A percentile compares a stretch with the other conserved stretches of the same genome.
phyloP scores from a whole-genome alignment of 2,888 invertebrate species.

The Drosophila algonquin region DNA sequence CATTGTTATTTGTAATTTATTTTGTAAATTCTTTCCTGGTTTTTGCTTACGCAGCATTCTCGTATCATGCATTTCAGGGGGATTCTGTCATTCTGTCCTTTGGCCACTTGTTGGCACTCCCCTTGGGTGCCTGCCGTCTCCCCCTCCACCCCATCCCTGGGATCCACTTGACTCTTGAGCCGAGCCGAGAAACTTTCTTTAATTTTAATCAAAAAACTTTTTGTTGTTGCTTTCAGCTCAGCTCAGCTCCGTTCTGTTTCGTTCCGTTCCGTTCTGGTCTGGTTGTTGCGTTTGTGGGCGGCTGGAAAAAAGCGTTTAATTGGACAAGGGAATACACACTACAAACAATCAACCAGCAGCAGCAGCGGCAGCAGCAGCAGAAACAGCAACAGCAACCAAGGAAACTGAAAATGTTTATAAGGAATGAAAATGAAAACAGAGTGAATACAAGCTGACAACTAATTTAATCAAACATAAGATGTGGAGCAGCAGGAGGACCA shows the following conservation, averaged over 20 bases:
- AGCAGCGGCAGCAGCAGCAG: background rate
- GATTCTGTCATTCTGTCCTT: constrained; percentile 30
- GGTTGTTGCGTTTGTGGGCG: constrained; percentile 34
- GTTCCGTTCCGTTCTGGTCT: constrained; percentile 9
- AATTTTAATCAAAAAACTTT: constrained; percentile 76
- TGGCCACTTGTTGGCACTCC: constrained; percentile 59
- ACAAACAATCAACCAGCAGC: constrained; percentile 25
- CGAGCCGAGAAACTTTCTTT: constrained; percentile 61
- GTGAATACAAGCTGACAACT: constrained; percentile 41
- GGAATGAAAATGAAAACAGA: constrained; percentile 44
- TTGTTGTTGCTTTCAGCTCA: constrained; percentile 22
- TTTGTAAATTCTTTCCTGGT: constrained; percentile 44
- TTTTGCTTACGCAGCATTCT: constrained; percentile 39
- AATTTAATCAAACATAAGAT: constrained; percentile 35
- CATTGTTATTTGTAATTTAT: constrained; percentile 68
- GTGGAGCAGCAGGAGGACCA: too few relatives aligned
- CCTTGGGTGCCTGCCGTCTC: constrained; percentile 1
- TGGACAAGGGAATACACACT: constrained; percentile 73
- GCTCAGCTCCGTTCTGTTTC: background rate
- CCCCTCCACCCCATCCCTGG: background rate
- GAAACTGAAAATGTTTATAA: constrained; percentile 28
- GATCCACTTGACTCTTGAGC: constrained; percentile 43
- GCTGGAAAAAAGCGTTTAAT: constrained; percentile 70
- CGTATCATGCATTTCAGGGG: constrained; percentile 49
- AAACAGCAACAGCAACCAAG: constrained; percentile 14